Evolutionary conservation across 2,113 vertebrate species (phyloP).

Genomic region (Megaleporinus macrocephalus): DNA sequence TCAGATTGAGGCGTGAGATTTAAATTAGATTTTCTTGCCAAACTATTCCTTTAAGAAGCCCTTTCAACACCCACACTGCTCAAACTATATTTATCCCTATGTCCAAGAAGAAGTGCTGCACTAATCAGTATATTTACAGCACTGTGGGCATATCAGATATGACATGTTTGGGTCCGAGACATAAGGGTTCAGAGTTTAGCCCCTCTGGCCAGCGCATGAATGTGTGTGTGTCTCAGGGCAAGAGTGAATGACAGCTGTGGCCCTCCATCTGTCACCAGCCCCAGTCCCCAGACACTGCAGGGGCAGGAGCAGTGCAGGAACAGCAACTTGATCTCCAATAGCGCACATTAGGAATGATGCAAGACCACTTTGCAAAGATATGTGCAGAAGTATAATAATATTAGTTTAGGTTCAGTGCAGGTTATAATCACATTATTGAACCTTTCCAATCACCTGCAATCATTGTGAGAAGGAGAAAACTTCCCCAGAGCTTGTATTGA

Average conservation of each 20-base stretch:
- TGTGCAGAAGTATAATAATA: not conserved
- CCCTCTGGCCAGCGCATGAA: constrained; percentile 39
- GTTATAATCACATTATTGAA: no score
- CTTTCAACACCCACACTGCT: not conserved
- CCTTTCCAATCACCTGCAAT: no score
- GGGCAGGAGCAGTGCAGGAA: constrained; percentile 1
- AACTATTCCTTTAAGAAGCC: not conserved
- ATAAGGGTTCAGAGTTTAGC: constrained; percentile 13
- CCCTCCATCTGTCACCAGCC: constrained; percentile 51
- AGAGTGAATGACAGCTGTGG: constrained; percentile 48
- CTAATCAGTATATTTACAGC: constrained; percentile 6
- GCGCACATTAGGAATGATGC: constrained; percentile 7
- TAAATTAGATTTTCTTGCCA: not conserved
- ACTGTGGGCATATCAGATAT: constrained; percentile 24
- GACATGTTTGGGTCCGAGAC: constrained; percentile 28
- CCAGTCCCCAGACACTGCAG: constrained; percentile 18
- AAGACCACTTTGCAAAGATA: not conserved
- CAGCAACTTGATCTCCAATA: not conserved
- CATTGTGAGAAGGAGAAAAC: no score
- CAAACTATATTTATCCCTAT: not conserved
- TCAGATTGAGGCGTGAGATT: no score
- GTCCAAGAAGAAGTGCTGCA: not conserved
- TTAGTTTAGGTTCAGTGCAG: not conserved
- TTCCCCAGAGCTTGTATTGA: no score
- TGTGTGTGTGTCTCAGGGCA: constrained; percentile 24